phyloP scores from a whole-genome alignment of 2,888 invertebrate genomes.

The Ceramica pisi region DNA sequence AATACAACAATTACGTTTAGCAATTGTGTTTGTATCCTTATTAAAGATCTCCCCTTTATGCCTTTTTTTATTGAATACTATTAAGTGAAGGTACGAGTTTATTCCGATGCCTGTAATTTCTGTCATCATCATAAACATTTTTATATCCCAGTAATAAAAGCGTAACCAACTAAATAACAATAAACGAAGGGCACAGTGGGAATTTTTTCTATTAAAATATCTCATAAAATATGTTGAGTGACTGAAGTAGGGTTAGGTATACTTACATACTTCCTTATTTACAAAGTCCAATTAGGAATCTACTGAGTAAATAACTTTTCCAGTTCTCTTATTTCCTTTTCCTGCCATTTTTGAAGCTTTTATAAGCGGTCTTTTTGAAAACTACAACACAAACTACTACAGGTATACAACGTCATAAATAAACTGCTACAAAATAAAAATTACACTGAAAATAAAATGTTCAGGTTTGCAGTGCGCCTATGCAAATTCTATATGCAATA shows the following conservation, averaged over 20 bases:
- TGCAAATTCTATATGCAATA: constrained; percentile 61
- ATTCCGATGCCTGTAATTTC: constrained; percentile 50
- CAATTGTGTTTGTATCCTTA: constrained; percentile 15
- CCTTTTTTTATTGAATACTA: constrained; percentile 21
- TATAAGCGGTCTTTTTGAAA: too few relatives aligned
- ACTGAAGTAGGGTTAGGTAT: constrained; percentile 13
- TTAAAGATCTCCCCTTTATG: constrained; percentile 26
- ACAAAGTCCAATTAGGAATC: constrained; percentile 21
- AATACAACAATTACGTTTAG: constrained; percentile 3
- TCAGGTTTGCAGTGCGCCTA: constrained; percentile 62
- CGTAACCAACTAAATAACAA: constrained; percentile 58
- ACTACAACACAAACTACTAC: not conserved
- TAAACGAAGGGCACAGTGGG: constrained; percentile 49
- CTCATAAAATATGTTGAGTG: constrained; percentile 43
- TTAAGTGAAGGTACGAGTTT: constrained; percentile 33
- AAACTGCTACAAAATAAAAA: not conserved
- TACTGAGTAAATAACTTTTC: constrained; percentile 2
- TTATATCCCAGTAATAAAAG: constrained; percentile 62
- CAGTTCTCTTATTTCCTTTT: not conserved
- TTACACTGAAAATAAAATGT: constrained; percentile 11
- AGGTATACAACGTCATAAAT: not conserved
- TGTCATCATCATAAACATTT: constrained; percentile 62
- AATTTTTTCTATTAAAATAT: constrained; percentile 56
- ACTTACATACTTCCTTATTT: constrained; percentile 15
- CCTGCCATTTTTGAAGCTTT: not conserved